Conservation (phyloP, 2,797 vertebrate genomes). For the Craterocephalus amniculus region DNA sequence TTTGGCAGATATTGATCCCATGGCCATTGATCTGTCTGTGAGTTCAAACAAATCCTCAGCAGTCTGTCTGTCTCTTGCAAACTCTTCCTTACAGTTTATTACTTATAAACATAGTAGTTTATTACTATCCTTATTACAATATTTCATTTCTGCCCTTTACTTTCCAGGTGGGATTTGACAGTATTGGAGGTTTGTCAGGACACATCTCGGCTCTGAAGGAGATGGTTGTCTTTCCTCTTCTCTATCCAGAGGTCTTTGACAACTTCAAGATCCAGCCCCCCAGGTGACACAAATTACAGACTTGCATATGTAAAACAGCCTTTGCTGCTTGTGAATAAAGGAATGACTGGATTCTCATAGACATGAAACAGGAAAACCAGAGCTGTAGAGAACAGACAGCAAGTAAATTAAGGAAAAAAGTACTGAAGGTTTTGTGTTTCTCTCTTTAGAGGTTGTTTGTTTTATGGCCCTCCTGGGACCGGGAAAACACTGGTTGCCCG, state of each 20-base stretch:
- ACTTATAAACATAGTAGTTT: no score
- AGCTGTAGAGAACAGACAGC: no score
- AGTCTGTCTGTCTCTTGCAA: neutral
- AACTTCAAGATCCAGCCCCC: constrained; percentile 94
- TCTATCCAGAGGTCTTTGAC: constrained; percentile 94
- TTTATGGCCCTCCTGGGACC: constrained; percentile 92
- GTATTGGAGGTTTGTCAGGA: constrained; percentile 87
- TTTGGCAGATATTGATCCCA: constrained; percentile 89
- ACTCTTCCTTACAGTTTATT: neutral
- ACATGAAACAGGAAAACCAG: neutral
- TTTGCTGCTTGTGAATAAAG: neutral
- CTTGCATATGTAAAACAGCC: neutral
- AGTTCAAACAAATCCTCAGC: constrained; percentile 4
- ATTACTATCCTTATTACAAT: no score
- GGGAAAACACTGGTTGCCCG: constrained; percentile 92
- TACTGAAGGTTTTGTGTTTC: neutral
- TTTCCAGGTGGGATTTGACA: constrained; percentile 87
- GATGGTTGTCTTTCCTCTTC: constrained; percentile 92
- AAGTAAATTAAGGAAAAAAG: neutral
- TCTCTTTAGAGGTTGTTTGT: constrained; percentile 89
- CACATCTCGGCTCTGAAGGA: constrained; percentile 92
- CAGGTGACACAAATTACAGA: constrained; percentile 73
- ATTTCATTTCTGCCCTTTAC: neutral
- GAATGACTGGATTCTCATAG: neutral
- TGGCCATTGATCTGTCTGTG: constrained; percentile 89